These are phyloP conservation scores for Apis cerana DNA, from an alignment of 1,140 invertebrate species.

Conservation along the genomic window DNA sequence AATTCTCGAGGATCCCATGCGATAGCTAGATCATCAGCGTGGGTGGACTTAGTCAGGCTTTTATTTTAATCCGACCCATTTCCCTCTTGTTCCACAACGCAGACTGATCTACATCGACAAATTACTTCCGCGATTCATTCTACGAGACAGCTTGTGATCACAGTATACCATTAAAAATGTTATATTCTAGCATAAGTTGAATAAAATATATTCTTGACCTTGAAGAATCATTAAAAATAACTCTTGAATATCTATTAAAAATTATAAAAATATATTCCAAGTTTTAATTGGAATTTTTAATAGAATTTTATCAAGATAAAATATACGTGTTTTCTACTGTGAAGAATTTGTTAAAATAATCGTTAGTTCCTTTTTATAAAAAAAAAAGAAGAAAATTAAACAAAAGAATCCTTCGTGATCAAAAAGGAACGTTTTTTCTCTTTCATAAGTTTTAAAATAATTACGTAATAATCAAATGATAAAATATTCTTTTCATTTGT, in stretches of 20 bases:
- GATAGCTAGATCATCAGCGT: constrained; percentile 44
- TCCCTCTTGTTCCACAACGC: constrained; percentile 43
- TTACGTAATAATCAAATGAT: too few relatives aligned
- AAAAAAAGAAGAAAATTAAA: too few relatives aligned
- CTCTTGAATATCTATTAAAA: too few relatives aligned
- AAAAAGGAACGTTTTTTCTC: too few relatives aligned
- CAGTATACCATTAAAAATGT: background rate
- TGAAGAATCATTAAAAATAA: background rate
- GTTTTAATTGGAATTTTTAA: too few relatives aligned
- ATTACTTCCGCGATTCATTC: constrained; percentile 29
- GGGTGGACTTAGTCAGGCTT: constrained; percentile 65
- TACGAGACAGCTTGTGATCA: background rate
- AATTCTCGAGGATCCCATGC: constrained; percentile 22
- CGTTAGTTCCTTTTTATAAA: too few relatives aligned
- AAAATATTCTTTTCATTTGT: background rate
- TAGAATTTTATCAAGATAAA: too few relatives aligned
- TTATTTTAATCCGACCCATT: constrained; percentile 71
- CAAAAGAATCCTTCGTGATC: too few relatives aligned
- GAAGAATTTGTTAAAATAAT: too few relatives aligned
- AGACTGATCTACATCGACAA: constrained; percentile 31
- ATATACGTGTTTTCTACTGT: too few relatives aligned
- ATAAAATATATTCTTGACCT: background rate
- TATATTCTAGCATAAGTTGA: background rate
- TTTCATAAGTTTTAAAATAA: too few relatives aligned
- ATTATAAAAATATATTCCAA: too few relatives aligned